These are phyloP conservation scores for Apostichopus parvimensis DNA, from an alignment of 35 echinoderm and acorn worm species.

Conservation along the genomic window DNA sequence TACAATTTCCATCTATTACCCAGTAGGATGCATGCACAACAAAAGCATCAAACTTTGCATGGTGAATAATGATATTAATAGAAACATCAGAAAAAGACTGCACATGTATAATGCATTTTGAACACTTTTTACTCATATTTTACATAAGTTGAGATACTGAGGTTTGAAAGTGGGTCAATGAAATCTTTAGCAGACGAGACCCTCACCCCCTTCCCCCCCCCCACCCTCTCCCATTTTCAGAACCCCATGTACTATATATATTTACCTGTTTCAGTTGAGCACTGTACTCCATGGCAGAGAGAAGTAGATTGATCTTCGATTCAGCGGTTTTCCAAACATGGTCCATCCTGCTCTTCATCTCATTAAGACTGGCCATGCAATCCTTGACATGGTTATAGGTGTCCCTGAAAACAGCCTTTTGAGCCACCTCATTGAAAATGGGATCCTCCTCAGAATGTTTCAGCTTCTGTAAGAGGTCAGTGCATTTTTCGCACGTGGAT, in stretches of 20 bases:
- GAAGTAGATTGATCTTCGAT: slow-evolving; percentile 19
- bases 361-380: slow-evolving; percentile 20
- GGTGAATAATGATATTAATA: too few relatives aligned
- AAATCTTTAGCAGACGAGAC: neutral
- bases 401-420: slow-evolving; percentile 69
- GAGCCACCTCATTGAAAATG: slow-evolving; percentile 62
- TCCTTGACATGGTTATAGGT: slow-evolving; percentile 34
- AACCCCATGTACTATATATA: neutral
- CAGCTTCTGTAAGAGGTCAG: slow-evolving; percentile 46
- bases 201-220: neutral
- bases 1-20: too few relatives aligned
- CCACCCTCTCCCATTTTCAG: neutral
- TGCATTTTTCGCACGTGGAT: slow-evolving; percentile 52
- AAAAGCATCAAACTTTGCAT: too few relatives aligned
- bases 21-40: too few relatives aligned
- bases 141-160: too few relatives aligned
- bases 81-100: too few relatives aligned
- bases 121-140: too few relatives aligned
- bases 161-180: too few relatives aligned
- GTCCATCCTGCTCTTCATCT: slow-evolving; percentile 52
- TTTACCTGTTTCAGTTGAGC: slow-evolving; percentile 64
- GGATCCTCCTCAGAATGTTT: slow-evolving; percentile 65
- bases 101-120: too few relatives aligned
- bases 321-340: slow-evolving; percentile 40
- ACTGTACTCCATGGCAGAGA: slow-evolving; percentile 46